A percentile compares a stretch with the other conserved stretches of the same genome.
Conservation (phyloP, 2,888 invertebrate genomes). For the Andrena bucephala region DNA sequence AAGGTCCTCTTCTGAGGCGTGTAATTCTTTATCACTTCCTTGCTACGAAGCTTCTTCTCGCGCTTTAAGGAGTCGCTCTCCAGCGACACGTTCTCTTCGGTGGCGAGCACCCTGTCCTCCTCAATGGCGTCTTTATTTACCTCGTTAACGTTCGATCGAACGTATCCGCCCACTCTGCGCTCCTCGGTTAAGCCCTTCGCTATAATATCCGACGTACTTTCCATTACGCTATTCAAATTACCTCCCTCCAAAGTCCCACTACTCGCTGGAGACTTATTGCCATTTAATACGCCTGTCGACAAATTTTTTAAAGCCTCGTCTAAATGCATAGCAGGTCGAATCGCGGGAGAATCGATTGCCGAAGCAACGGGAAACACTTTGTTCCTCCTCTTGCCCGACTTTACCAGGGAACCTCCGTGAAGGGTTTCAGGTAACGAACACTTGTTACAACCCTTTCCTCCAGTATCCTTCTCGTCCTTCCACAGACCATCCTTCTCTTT, state of each 20-base stretch:
- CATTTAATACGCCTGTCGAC: slow-evolving; percentile 44
- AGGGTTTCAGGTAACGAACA: not conserved
- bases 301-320: slow-evolving; percentile 55
- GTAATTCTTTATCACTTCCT: slow-evolving; percentile 26
- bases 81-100: not conserved
- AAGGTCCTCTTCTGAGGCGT: slow-evolving; percentile 48
- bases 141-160: slow-evolving; percentile 18
- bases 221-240: slow-evolving; percentile 52
- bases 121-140: not conserved
- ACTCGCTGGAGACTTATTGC: not conserved
- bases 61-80: not conserved
- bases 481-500: not conserved
- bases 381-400: slow-evolving; percentile 24
- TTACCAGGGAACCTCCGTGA: not conserved
- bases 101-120: not conserved
- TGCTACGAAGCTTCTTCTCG: not conserved
- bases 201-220: slow-evolving; percentile 27
- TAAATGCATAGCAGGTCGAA: slow-evolving; percentile 52
- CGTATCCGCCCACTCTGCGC: slow-evolving; percentile 2
- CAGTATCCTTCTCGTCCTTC: not conserved
- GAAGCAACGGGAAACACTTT: slow-evolving; percentile 30
- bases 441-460: slow-evolving; percentile 6
- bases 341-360: slow-evolving; percentile 38
- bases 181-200: slow-evolving; percentile 34
- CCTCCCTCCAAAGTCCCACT: not conserved